Percentiles rank a stretch among this genome's conserved stretches.
phyloP scores from a whole-genome alignment of 2,113 vertebrate species.

The Opisthocomus hoazin region DNA sequence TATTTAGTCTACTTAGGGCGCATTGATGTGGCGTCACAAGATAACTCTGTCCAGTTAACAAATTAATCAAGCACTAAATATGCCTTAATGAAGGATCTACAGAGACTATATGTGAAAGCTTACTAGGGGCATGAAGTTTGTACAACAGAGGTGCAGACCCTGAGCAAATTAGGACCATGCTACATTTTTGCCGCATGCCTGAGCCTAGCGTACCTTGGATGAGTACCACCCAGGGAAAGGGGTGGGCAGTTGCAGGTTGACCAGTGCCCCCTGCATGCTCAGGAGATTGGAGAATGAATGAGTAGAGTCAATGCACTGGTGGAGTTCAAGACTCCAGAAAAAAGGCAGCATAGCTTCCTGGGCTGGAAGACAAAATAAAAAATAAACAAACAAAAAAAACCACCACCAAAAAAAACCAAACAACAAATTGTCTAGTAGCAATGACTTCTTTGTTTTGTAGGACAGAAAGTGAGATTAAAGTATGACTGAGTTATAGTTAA shows the following conservation, averaged over 20 bases:
- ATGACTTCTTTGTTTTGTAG: neutral
- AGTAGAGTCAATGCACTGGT: neutral
- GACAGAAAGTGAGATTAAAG: neutral
- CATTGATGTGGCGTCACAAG: neutral
- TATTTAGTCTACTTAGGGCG: neutral
- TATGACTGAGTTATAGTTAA: neutral
- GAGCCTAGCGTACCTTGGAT: neutral
- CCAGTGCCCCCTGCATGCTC: neutral
- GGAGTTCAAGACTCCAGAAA: neutral
- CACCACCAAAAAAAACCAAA: no score
- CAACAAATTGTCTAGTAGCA: neutral
- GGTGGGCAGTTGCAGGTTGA: neutral
- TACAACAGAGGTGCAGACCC: neutral
- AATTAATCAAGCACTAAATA: constrained; percentile 38
- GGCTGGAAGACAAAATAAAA: neutral
- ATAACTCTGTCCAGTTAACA: constrained; percentile 4
- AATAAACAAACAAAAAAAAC: no score
- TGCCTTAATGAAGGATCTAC: neutral
- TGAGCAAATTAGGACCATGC: neutral
- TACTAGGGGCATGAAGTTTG: neutral
- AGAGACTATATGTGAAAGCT: neutral
- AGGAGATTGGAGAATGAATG: neutral
- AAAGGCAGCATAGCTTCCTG: neutral
- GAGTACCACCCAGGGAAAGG: neutral
- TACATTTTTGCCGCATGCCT: neutral